Base-by-base conservation (phyloP, 2,888 invertebrate species). In the Erebia palarica region DNA sequence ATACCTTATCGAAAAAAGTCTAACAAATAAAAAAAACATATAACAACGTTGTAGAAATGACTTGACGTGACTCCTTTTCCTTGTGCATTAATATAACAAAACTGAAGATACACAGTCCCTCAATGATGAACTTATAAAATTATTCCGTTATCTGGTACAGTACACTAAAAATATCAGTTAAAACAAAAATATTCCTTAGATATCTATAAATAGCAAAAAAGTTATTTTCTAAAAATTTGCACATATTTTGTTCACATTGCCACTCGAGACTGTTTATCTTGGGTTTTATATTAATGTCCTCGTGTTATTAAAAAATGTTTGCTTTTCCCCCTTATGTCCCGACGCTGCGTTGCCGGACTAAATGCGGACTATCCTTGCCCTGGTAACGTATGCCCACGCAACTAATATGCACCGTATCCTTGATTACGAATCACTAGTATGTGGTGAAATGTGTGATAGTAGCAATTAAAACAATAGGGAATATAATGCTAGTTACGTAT, bases 391-490 rank as follows among this genome's bases (percentile, higher is more conserved):
- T 87, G 76, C 81, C 84, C 84, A 76, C 82, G 80, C 83, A 80
- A 87, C 87, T 90, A 89, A 91, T 86, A 74, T 77, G 85, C 85
- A 83, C 82, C 75, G 82, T 82, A 68, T 60, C 76, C 77, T 73
- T 73, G 64, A 80, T 71, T 65, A 49, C 14, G 55, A 63, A 82
- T 82, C 79, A 83, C 81, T 91, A 99, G 98, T 99, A 99, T 95
- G 99, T 99, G 94, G 99, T 99, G 90, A 99, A 99, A 96, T 99
- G 99, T 96, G 99, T 99, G 95, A 98, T 98, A 95, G 98, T 98
- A 94, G 98, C 98, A 86, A 97, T 99, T 94, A 98, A 98, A 96
- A 99, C 98, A 89, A 99, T 99, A 95, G 99, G 99, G 94, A 99
- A 99, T 96, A 99, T 99, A 94, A 98, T 99, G 97, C 96, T 99